These are phyloP conservation scores for Plectrocnemia conspersa DNA, from an alignment of 1,140 invertebrate species.

Conservation along the genomic window DNA sequence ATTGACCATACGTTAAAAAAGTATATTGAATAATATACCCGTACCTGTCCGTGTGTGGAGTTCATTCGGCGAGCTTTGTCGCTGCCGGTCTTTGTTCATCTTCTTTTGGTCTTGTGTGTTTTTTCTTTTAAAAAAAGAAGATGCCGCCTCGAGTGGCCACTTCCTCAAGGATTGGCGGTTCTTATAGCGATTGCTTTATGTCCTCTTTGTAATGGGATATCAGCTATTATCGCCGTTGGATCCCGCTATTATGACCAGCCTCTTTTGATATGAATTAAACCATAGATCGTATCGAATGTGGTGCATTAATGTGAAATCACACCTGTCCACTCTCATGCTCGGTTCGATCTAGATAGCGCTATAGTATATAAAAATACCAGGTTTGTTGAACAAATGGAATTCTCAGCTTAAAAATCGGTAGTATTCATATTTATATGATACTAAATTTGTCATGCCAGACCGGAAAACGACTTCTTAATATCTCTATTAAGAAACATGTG, in stretches of 20 bases:
- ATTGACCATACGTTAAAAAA: slow-evolving; percentile 10
- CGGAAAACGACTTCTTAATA: too few relatives aligned
- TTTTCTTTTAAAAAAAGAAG: background rate
- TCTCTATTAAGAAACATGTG: too few relatives aligned
- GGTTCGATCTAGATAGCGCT: too few relatives aligned
- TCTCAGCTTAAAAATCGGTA: too few relatives aligned
- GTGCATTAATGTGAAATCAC: slow-evolving; percentile 1
- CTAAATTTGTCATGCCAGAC: too few relatives aligned
- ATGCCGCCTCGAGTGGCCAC: slow-evolving; percentile 7
- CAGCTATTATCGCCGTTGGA: slow-evolving; percentile 4
- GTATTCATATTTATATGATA: too few relatives aligned
- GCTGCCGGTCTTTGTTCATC: slow-evolving; percentile 1
- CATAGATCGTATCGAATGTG: background rate
- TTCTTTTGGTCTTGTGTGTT: background rate
- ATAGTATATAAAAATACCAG: too few relatives aligned
- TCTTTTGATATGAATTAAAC: slow-evolving; percentile 7
- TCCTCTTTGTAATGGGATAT: slow-evolving; percentile 10
- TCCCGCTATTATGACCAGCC: background rate
- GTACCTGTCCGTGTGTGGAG: too few relatives aligned
- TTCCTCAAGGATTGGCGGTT: slow-evolving; percentile 4
- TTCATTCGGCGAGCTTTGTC: background rate
- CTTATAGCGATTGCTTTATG: slow-evolving; percentile 3
- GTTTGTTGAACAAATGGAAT: too few relatives aligned
- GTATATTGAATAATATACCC: too few relatives aligned
- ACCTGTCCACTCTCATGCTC: background rate